Conservation (phyloP, 2,113 vertebrate species). For the Malurus melanocephalus region DNA sequence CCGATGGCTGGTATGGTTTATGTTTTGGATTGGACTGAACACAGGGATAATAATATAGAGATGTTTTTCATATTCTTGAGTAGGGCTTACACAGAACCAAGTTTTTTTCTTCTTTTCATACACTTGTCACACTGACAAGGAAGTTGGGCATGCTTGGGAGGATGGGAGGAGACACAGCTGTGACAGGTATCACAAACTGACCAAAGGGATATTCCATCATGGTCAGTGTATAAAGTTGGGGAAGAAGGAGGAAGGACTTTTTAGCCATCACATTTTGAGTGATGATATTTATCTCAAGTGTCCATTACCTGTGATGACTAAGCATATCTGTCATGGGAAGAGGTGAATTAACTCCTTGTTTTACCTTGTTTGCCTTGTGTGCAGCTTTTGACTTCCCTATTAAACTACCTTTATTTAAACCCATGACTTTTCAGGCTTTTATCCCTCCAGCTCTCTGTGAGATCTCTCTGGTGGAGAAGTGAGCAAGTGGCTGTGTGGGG, state of each 20-base stretch:
- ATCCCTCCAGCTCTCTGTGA: neutral
- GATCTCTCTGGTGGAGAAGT: neutral
- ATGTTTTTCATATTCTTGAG: neutral
- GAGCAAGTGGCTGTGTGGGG: neutral
- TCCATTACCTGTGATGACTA: neutral
- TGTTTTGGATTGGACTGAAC: neutral
- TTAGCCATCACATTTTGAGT: neutral
- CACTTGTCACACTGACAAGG: rapidly evolving
- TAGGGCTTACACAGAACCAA: neutral
- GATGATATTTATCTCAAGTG: no score
- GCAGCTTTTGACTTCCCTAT: neutral
- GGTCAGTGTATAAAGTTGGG: rapidly evolving
- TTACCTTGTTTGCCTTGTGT: neutral
- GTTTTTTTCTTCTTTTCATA: neutral
- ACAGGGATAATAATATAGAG: neutral
- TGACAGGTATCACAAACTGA: neutral
- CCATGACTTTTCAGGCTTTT: neutral
- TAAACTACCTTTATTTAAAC: neutral
- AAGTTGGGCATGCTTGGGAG: neutral
- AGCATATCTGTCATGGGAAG: no score
- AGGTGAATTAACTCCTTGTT: neutral
- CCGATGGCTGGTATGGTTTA: neutral
- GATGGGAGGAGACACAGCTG: rapidly evolving
- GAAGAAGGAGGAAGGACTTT: neutral
- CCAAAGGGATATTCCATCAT: neutral